Percentiles rank a stretch among this genome's conserved stretches.
Conservation (phyloP, 1,140 invertebrate genomes). For the Hestina assimilis region DNA sequence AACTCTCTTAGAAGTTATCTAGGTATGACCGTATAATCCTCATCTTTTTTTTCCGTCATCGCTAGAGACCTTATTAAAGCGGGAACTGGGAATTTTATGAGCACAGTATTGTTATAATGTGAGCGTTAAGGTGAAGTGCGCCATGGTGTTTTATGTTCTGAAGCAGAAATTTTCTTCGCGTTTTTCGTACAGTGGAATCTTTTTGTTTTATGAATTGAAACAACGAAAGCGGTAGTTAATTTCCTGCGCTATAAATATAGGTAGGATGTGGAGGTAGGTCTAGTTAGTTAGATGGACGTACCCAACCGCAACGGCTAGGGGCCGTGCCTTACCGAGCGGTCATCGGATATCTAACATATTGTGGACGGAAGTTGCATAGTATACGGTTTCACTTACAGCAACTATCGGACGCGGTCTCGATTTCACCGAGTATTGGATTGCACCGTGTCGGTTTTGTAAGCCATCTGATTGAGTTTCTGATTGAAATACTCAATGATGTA, state of each 20-base stretch:
- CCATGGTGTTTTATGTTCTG: slow-evolving; percentile 6
- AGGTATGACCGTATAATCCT: slow-evolving; percentile 35
- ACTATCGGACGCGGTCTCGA: slow-evolving; percentile 56
- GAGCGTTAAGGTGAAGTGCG: slow-evolving; percentile 15
- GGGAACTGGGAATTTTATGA: slow-evolving; percentile 30
- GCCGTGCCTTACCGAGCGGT: slow-evolving; percentile 46
- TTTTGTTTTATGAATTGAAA: background rate
- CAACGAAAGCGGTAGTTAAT: background rate
- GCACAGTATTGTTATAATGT: slow-evolving; percentile 30
- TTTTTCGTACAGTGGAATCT: background rate
- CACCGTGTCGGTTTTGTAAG: slow-evolving; percentile 61
- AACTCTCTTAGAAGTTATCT: slow-evolving; percentile 47
- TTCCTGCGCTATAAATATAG: background rate
- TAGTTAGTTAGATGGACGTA: slow-evolving; percentile 46
- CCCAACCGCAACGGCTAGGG: slow-evolving; percentile 45
- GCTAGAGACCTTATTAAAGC: slow-evolving; percentile 37
- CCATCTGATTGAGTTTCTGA: slow-evolving; percentile 66
- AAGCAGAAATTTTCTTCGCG: background rate
- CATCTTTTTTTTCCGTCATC: slow-evolving; percentile 31
- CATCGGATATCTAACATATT: slow-evolving; percentile 67
- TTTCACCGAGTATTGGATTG: slow-evolving; percentile 63
- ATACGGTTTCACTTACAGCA: slow-evolving; percentile 70
- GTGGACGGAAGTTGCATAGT: slow-evolving; percentile 72
- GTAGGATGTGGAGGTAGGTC: slow-evolving; percentile 27
- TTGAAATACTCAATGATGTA: slow-evolving; percentile 48